Base-by-base conservation (phyloP, 2,113 vertebrate species). In the Poecile atricapillus region DNA sequence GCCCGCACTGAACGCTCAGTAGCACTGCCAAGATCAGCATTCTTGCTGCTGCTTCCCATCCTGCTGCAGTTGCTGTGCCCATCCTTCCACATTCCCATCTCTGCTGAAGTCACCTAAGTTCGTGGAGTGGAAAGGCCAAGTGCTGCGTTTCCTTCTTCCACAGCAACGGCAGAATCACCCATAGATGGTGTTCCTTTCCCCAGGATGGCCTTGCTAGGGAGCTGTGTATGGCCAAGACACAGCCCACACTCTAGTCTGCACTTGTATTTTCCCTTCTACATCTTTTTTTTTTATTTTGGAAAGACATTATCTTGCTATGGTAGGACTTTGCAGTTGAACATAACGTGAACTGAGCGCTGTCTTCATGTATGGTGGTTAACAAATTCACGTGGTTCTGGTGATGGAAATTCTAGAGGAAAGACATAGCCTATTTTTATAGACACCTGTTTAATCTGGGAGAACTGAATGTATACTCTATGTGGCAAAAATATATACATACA, bases 401-500 rank as follows among this genome's bases (percentile, higher is more conserved):
- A 75, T 43, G 44, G 80, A 49, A 68, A 52, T 69, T 77, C 53
- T n/a, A 37, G 46, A 90, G 80, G 65, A 53, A 91, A 59, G 39
- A 83, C 7, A 9, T 13, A 49, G 56, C 50, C 39, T 90, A 33
- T 92, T 96, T 93, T 95, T 94, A n/a, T 88, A 86, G 88, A 50
- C 8, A 11, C 31, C 71, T 56, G 19, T 90, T 94, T 65, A 69
- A 53, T 84, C 23, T 89, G 89, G 92, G 95, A 71, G 89, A 70
- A 74, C 90, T 86, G 87, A 90, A 89, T 94, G 92, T 94, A 83
- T 85, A 30, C 35, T 95, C 1, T 88, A 24, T 75, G 63, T 95
- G 89, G 82, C 79, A 90, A 77, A 95, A 94, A 85, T 96, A 67
- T 65, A 88, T 81, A 65, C 37, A 15, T 55, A 58, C 46, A 75